Evolutionary conservation across 1,140 invertebrate species (phyloP).

Genomic region (Ceratitis capitata): DNA sequence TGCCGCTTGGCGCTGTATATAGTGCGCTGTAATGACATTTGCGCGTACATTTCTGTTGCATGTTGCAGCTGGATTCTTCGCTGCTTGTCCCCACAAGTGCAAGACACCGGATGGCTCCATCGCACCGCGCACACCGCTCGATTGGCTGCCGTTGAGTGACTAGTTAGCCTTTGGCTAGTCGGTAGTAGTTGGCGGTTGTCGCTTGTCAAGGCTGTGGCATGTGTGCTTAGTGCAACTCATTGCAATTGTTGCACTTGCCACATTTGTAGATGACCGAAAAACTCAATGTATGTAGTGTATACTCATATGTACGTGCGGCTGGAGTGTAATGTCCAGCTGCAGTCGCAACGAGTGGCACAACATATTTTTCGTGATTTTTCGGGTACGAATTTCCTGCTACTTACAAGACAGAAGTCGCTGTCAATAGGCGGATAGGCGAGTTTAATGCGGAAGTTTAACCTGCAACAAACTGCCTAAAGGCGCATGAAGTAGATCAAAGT

Average conservation of each 20-base stretch:
- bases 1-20: not conserved
- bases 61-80: not conserved
- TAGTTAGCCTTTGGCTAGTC: not conserved
- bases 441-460: not conserved
- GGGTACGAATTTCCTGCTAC: conserved; percentile 1
- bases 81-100: not conserved
- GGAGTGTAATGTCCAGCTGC: not conserved
- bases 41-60: not conserved
- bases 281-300: no score
- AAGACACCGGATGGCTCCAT: not conserved
- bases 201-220: conserved; percentile 12
- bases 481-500: not conserved
- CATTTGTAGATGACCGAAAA: not conserved
- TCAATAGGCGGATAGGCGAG: not conserved
- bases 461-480: not conserved
- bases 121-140: not conserved
- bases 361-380: conserved; percentile 21
- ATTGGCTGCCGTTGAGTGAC: not conserved
- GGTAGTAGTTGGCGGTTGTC: not conserved
- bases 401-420: not conserved
- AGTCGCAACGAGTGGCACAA: not conserved
- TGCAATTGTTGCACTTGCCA: conserved; percentile 27
- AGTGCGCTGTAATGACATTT: not conserved
- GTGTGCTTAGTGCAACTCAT: not conserved
- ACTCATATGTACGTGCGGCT: no score